Conservation (phyloP, 2,113 vertebrate species). For the Scolopax mira region DNA sequence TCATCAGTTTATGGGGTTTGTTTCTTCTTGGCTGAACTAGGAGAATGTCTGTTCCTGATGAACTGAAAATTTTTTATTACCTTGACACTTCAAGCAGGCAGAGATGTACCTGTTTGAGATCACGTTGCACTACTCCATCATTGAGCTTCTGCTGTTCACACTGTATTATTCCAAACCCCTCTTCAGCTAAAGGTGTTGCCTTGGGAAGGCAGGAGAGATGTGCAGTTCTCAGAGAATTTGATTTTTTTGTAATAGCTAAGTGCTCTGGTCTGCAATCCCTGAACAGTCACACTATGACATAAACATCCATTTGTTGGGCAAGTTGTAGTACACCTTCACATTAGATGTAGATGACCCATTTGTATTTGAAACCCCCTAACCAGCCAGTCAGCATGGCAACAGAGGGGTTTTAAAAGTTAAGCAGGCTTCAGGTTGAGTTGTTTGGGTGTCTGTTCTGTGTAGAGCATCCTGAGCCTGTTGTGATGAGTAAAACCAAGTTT, state of each 20-base stretch:
- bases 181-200: neutral
- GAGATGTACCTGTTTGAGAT: neutral
- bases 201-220: neutral
- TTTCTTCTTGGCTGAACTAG: neutral
- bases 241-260: neutral
- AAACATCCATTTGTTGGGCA: constrained; percentile 25
- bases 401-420: constrained; percentile 5
- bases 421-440: constrained; percentile 31
- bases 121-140: neutral
- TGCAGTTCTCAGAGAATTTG: neutral
- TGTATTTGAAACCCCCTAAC: constrained; percentile 35
- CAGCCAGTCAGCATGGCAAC: neutral
- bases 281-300: neutral
- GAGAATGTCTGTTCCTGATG: neutral
- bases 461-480: constrained; percentile 78
- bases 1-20: neutral
- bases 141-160: neutral
- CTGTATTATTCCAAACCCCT: neutral
- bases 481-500: constrained; percentile 86
- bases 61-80: neutral
- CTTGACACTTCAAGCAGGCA: neutral
- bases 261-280: neutral
- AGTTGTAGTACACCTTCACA: neutral
- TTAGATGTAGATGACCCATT: constrained; percentile 10
- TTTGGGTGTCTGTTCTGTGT: constrained; percentile 73